Percentiles rank a stretch among this genome's conserved stretches.
Conservation (phyloP, 2,888 invertebrate species). For the Lycocerus yunnanus region DNA sequence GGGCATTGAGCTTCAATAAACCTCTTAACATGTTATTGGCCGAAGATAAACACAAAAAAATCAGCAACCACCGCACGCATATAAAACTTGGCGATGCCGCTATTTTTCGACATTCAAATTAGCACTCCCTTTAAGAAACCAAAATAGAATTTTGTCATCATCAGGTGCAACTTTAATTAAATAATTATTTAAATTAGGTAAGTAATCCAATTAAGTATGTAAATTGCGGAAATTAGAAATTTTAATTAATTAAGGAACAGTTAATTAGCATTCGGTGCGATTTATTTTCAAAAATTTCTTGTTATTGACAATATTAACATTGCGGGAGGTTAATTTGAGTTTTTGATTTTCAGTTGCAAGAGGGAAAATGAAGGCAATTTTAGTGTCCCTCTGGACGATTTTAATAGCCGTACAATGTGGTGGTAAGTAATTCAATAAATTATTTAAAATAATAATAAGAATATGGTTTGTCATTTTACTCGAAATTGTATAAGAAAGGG, state of each 20-base stretch:
- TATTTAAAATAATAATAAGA: too few species aligned
- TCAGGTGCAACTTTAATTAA: background rate
- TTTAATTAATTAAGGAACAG: background rate
- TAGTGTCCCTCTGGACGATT: background rate
- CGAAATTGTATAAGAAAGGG: too few species aligned
- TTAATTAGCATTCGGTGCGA: background rate
- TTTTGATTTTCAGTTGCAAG: background rate
- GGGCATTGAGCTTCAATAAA: slow-evolving; percentile 25
- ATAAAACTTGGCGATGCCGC: slow-evolving; percentile 28
- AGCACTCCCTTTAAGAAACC: slow-evolving; percentile 1
- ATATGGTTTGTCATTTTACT: too few species aligned
- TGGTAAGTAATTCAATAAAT: background rate
- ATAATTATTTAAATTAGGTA: background rate
- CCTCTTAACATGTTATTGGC: slow-evolving; percentile 25
- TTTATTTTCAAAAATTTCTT: background rate
- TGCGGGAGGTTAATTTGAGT: background rate
- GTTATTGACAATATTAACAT: background rate
- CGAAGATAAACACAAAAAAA: slow-evolving; percentile 24
- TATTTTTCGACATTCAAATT: slow-evolving; percentile 24
- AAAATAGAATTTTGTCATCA: background rate
- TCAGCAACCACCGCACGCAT: slow-evolving; percentile 6
- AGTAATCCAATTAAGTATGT: background rate
- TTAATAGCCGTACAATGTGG: background rate
- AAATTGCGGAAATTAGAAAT: background rate
- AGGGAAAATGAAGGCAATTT: background rate